Conservation (phyloP, 2,888 invertebrate species). For the Aspidiotus rigidus region DNA sequence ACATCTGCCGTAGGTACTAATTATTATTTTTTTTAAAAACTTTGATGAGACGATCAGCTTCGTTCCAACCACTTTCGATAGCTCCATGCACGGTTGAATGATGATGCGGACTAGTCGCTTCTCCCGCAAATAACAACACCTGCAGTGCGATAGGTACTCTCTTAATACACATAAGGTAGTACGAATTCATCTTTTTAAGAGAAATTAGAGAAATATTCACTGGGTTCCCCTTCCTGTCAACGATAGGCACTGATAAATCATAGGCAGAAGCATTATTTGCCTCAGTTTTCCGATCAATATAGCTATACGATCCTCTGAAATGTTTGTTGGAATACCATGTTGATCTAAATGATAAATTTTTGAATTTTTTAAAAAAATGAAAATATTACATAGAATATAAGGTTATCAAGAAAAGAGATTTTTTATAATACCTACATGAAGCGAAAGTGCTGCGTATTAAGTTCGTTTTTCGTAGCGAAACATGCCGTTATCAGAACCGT, state of each 20-base stretch:
- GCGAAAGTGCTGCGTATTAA: too few species aligned
- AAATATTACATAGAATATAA: too few species aligned
- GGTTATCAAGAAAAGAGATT: too few species aligned
- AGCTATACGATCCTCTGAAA: slow-evolving; percentile 64
- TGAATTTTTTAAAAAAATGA: too few species aligned
- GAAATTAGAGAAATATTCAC: neutral
- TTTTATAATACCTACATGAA: too few species aligned
- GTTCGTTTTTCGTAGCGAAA: too few species aligned
- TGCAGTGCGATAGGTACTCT: slow-evolving; percentile 36
- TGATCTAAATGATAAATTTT: slow-evolving; percentile 50
- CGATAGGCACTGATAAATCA: slow-evolving; percentile 9
- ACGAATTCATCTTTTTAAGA: neutral
- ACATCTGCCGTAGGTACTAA: too few species aligned
- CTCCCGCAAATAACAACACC: slow-evolving; percentile 54
- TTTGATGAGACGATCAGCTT: slow-evolving; percentile 46
- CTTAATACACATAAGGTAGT: neutral
- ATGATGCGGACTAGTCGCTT: slow-evolving; percentile 48
- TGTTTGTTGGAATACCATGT: slow-evolving; percentile 60
- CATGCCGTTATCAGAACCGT: too few species aligned
- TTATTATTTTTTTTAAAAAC: too few species aligned
- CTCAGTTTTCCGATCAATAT: slow-evolving; percentile 49
- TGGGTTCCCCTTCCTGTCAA: slow-evolving; percentile 12
- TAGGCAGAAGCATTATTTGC: slow-evolving; percentile 38
- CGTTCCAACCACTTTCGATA: slow-evolving; percentile 48
- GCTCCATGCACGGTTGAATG: slow-evolving; percentile 53